Evolutionary conservation across 2,113 vertebrate genomes (phyloP).

Genomic region (Steatornis caripensis): DNA sequence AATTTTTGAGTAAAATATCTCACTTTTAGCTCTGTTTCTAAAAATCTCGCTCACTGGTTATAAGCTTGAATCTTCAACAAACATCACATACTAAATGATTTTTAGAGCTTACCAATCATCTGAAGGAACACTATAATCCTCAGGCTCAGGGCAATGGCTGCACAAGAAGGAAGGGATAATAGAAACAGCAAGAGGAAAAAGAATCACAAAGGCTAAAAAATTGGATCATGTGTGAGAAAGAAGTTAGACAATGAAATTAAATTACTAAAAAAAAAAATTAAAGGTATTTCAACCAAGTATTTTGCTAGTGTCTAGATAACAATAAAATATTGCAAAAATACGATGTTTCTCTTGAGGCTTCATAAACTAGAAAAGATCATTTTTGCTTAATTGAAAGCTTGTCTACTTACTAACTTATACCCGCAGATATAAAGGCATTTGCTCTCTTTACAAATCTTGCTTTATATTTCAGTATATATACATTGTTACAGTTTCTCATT

Average conservation of each 20-base stretch:
- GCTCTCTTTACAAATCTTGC: background rate
- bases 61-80: background rate
- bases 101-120: constrained; percentile 90
- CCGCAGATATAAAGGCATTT: background rate
- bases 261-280: background rate
- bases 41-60: background rate
- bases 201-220: constrained; percentile 49
- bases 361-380: background rate
- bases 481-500: background rate
- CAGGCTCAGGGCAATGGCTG: constrained; percentile 92
- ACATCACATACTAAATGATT: background rate
- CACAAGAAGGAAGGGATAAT: constrained; percentile 65
- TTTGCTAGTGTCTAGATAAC: background rate
- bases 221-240: background rate
- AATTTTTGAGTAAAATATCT: background rate
- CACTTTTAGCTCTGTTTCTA: background rate
- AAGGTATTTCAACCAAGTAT: background rate
- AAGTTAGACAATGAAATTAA: background rate
- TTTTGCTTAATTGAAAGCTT: background rate
- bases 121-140: constrained; percentile 90
- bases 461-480: background rate
- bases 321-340: background rate
- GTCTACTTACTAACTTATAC: background rate
- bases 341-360: background rate
- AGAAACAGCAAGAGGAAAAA: constrained; percentile 62